Base-by-base conservation (phyloP, 2,113 vertebrate species). In the Morone chrysops region DNA sequence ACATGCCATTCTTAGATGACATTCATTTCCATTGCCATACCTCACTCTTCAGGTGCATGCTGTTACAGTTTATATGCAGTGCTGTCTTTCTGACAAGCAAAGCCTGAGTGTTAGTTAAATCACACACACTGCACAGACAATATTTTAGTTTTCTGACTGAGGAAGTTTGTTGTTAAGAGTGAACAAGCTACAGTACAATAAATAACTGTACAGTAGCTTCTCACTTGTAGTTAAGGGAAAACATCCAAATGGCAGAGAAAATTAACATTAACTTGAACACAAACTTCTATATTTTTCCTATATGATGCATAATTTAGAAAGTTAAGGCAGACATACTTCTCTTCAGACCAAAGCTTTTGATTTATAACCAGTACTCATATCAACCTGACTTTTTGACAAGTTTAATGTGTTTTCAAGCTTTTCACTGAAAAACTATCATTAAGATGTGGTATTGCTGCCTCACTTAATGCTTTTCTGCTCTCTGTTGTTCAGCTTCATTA, bases 1-100 rank as follows among this genome's bases (percentile, higher is more conserved):
- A 84, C 60, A 67, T 81, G 56, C 85, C 68, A 82, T 82, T 83
- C 80, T 86, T 75, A 80, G 47, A 89, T 71, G 71, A 84, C 65
- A 78, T 54, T 72, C 61, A 70, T 78, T 82, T 84, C 66, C 65
- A 31, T 51, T 63, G 69, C 38, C 43, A 60, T 70, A 68, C 54
- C 14, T 79, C 43, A 50, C 54, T 75, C 43, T 76, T 74, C 25
- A 20, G 50, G 10, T 51, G 51, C 80, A 73, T 54, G 70, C 18
- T 80, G 31, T 31, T 31, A 59, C n/a, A 78, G 17, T 69, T 41
- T 71, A 9, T 71, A 48, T n/a, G 22, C 70, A 68, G 69, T 40
- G 66, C 13, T 16, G 16, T 43, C 36, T 40, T 14, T 43, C 22
- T 12, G 0, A 56, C 11, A 73, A 54, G 18, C 2, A 17, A 79